Percentiles rank a stretch among this genome's conserved stretches.
phyloP scores from a whole-genome alignment of 2,888 invertebrate genomes.

The Ceraclea dissimilis region DNA sequence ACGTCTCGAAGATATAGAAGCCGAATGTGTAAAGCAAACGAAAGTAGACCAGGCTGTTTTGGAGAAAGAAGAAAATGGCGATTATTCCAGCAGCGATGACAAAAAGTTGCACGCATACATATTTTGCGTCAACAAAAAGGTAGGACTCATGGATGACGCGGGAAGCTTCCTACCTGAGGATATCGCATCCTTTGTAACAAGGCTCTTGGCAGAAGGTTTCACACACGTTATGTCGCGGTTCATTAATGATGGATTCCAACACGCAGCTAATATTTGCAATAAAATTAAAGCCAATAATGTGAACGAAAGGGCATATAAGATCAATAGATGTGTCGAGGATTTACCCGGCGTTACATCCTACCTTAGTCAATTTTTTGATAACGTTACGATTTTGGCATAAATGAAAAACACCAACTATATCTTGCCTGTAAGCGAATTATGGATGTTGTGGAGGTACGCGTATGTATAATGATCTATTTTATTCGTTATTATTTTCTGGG shows the following conservation, averaged over 20 bases:
- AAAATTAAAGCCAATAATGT: background rate
- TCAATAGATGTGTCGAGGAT: background rate
- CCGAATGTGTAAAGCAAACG: background rate
- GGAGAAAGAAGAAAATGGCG: background rate
- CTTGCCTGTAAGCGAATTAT: too few species aligned
- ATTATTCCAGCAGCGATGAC: background rate
- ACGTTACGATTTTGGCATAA: too few species aligned
- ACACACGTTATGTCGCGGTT: background rate
- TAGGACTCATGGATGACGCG: background rate
- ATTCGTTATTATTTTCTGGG: too few species aligned
- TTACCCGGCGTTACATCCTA: too few species aligned
- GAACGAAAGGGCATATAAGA: background rate
- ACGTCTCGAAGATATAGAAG: too few species aligned
- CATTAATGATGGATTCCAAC: background rate
- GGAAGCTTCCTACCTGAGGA: too few species aligned
- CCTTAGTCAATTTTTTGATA: too few species aligned
- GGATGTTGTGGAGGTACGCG: too few species aligned
- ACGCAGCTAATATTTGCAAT: background rate
- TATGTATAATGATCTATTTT: too few species aligned
- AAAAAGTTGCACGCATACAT: background rate
- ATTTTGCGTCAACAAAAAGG: slow-evolving; percentile 3
- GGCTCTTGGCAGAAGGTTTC: background rate
- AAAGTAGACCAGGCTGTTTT: slow-evolving; percentile 1
- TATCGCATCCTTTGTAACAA: too few species aligned
- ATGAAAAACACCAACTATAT: too few species aligned